A percentile compares a stretch with the other conserved stretches of the same genome.
These are phyloP conservation scores for Falco punctatus DNA, from an alignment of 2,113 vertebrate genomes.

Conservation along the genomic window DNA sequence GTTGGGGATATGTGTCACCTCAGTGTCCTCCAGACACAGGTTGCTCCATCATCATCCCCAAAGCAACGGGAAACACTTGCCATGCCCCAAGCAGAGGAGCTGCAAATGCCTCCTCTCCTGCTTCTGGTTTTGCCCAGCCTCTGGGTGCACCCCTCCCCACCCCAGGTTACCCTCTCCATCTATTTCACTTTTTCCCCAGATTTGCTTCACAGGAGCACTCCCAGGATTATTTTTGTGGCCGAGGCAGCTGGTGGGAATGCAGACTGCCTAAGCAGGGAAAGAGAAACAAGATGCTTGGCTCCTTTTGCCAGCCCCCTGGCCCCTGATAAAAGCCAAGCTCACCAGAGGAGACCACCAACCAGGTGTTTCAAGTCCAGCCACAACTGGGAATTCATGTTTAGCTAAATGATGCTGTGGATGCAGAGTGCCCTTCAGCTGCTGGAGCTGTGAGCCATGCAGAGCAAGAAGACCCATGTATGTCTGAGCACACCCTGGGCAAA, in stretches of 20 bases:
- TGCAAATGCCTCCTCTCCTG: background rate
- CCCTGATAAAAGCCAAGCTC: background rate
- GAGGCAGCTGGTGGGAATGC: background rate
- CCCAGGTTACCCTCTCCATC: background rate
- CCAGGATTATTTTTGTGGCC: background rate
- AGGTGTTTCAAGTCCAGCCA: background rate
- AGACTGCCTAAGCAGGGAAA: background rate
- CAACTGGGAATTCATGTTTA: background rate
- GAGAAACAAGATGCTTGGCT: constrained; percentile 35
- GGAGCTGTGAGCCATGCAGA: background rate
- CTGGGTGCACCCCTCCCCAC: background rate
- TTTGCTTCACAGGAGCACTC: background rate
- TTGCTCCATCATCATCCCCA: background rate
- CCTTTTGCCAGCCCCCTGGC: constrained; percentile 17
- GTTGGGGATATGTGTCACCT: rapidly evolving
- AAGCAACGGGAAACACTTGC: background rate
- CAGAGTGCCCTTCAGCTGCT: background rate
- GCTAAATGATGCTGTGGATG: background rate
- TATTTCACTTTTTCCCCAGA: background rate
- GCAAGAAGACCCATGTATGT: background rate
- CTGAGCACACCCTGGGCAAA: background rate
- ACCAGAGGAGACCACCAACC: background rate
- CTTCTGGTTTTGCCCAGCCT: background rate
- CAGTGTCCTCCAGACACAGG: rapidly evolving
- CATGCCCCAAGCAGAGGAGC: background rate